Evolutionary conservation across 1,140 invertebrate genomes (phyloP).

Genomic region (Brachionus paranguensis): DNA sequence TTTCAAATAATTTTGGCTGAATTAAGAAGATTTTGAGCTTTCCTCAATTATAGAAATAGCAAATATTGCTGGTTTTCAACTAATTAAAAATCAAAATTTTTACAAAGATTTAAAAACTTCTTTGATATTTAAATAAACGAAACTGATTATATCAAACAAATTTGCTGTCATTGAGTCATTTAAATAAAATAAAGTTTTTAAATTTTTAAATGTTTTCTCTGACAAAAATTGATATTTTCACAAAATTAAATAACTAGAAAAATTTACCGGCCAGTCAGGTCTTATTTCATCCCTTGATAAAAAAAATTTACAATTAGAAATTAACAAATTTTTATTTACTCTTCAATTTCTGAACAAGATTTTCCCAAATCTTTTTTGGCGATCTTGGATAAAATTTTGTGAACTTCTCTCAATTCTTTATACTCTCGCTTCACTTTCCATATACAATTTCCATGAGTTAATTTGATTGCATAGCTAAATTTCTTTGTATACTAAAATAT

Average conservation of each 20-base stretch:
- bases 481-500: neutral
- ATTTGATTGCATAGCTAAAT: neutral
- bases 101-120: too few relatives aligned
- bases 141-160: too few relatives aligned
- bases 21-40: too few relatives aligned
- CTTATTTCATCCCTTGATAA: slow-evolving; percentile 5
- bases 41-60: too few relatives aligned
- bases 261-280: slow-evolving; percentile 19
- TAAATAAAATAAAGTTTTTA: too few relatives aligned
- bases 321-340: neutral
- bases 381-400: neutral
- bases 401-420: neutral
- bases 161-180: too few relatives aligned
- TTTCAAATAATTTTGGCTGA: too few relatives aligned
- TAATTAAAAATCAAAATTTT: too few relatives aligned
- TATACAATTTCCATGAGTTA: neutral
- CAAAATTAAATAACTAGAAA: neutral
- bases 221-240: too few relatives aligned
- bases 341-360: slow-evolving; percentile 9
- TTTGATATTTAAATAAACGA: too few relatives aligned
- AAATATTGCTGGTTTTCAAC: too few relatives aligned
- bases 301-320: neutral
- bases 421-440: neutral
- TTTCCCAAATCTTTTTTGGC: slow-evolving; percentile 9
- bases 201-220: too few relatives aligned